phyloP scores from a whole-genome alignment of 2,888 invertebrate species.

The Rhamnusium bicolor region DNA sequence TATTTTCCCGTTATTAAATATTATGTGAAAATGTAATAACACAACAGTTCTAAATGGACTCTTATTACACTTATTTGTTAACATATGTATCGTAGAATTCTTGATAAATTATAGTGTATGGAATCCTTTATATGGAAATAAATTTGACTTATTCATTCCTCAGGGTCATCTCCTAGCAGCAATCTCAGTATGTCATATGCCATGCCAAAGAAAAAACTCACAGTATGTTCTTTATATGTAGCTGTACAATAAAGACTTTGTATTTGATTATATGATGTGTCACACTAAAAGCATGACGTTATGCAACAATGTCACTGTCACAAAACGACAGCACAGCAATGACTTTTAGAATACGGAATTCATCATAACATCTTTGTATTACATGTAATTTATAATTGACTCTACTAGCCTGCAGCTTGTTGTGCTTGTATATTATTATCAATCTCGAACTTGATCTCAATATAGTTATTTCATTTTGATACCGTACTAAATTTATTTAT shows the following conservation, averaged over 20 bases:
- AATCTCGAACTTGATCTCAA: constrained; percentile 30
- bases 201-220: constrained; percentile 56
- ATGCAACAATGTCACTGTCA: constrained; percentile 61
- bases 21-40: background rate
- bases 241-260: constrained; percentile 62
- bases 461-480: constrained; percentile 34
- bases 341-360: constrained; percentile 46
- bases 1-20: background rate
- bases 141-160: constrained; percentile 47
- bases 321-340: constrained; percentile 49
- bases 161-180: constrained; percentile 60
- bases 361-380: constrained; percentile 20
- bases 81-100: background rate
- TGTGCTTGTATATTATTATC: constrained; percentile 11
- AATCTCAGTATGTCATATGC: constrained; percentile 60
- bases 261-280: constrained; percentile 63
- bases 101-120: constrained; percentile 10
- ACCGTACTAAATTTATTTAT: constrained; percentile 32
- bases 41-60: background rate
- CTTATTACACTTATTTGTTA: too few relatives aligned
- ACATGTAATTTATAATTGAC: constrained; percentile 34
- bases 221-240: constrained; percentile 62
- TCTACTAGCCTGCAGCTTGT: constrained; percentile 3
- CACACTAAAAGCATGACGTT: constrained; percentile 59
- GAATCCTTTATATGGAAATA: constrained; percentile 22